These are phyloP conservation scores for Aradus depressus DNA, from an alignment of 2,888 invertebrate species.

Conservation along the genomic window DNA sequence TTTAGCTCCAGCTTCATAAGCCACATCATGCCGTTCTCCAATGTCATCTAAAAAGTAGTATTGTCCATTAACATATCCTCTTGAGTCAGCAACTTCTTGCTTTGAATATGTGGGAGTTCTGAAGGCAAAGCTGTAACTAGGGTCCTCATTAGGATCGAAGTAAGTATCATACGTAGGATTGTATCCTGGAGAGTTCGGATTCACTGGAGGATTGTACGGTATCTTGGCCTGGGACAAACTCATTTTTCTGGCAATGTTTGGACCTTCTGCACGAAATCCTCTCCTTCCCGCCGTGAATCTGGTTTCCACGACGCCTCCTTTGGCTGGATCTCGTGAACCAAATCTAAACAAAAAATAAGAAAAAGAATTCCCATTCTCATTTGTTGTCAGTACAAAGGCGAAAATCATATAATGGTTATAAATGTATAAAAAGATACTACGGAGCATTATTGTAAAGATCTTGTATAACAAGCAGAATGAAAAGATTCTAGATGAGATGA, in stretches of 20 bases:
- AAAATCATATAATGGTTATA: neutral
- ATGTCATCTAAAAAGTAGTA: slow-evolving; percentile 65
- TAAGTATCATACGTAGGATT: slow-evolving; percentile 56
- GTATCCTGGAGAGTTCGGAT: slow-evolving; percentile 33
- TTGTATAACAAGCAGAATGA: no score
- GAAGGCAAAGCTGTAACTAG: slow-evolving; percentile 58
- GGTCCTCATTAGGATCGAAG: slow-evolving; percentile 65
- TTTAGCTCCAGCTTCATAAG: slow-evolving; percentile 62
- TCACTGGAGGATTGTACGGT: slow-evolving; percentile 33
- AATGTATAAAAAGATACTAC: no score
- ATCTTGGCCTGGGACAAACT: slow-evolving; percentile 43
- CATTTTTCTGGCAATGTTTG: slow-evolving; percentile 58
- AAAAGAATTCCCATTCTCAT: neutral
- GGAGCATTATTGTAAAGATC: no score
- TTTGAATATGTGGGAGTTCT: slow-evolving; percentile 56
- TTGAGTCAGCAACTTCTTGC: slow-evolving; percentile 52
- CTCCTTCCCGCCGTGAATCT: slow-evolving; percentile 65
- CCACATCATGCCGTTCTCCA: slow-evolving; percentile 62
- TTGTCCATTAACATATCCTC: slow-evolving; percentile 49
- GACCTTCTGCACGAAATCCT: slow-evolving; percentile 68
- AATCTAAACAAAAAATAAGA: slow-evolving; percentile 28
- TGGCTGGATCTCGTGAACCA: slow-evolving; percentile 59
- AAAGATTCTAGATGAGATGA: no score
- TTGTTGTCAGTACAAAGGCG: no score
- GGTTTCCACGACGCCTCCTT: slow-evolving; percentile 55